phyloP scores from a whole-genome alignment of 2,888 invertebrate species.

The Omphaloscelis lunosa region DNA sequence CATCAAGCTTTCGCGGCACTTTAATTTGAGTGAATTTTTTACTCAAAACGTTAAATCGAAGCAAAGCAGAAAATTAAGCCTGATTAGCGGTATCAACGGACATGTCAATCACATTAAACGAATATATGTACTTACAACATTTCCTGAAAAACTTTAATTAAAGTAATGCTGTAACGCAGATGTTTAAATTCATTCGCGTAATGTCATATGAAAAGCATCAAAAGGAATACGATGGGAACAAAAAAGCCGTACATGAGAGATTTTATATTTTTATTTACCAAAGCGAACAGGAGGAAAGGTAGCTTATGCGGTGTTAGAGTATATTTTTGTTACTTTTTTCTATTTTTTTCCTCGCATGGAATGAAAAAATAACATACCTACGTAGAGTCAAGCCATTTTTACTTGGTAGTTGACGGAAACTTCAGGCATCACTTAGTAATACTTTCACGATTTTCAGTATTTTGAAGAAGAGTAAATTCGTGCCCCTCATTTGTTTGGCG shows the following conservation, averaged over 20 bases:
- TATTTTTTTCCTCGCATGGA: constrained; percentile 16
- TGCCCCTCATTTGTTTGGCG: background rate
- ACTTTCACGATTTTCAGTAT: background rate
- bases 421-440: background rate
- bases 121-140: background rate
- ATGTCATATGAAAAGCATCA: constrained; percentile 49
- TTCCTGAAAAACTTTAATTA: constrained; percentile 26
- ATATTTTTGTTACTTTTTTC: constrained; percentile 36
- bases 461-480: background rate
- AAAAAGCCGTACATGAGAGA: constrained; percentile 35
- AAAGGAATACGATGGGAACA: constrained; percentile 41
- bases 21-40: background rate
- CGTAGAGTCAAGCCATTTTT: background rate
- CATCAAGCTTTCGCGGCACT: background rate
- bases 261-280: constrained; percentile 57
- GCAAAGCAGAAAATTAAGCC: background rate
- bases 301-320: constrained; percentile 28
- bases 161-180: constrained; percentile 35
- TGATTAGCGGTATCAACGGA: background rate
- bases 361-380: constrained; percentile 21
- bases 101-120: background rate
- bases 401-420: background rate
- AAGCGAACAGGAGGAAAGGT: constrained; percentile 34
- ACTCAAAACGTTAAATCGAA: background rate
- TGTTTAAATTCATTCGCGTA: constrained; percentile 46